A percentile compares a stretch with the other conserved stretches of the same genome.
These are phyloP conservation scores for Propsilocerus akamusi DNA, from an alignment of 1,140 invertebrate species.

Conservation along the genomic window DNA sequence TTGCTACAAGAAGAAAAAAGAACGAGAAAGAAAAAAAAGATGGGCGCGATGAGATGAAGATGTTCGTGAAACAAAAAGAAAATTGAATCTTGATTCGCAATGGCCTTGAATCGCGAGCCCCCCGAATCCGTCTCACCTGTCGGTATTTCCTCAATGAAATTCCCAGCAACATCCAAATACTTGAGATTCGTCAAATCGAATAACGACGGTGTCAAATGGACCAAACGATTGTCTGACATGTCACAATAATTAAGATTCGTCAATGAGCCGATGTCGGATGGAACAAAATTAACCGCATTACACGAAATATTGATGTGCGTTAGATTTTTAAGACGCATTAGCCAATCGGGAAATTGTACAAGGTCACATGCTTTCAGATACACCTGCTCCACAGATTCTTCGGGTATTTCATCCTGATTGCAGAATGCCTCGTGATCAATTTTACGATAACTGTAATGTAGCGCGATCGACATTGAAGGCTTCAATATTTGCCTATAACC, in stretches of 20 bases:
- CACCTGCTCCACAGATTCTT: background rate
- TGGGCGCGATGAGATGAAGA: too few relatives aligned
- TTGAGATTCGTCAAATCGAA: background rate
- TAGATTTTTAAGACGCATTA: background rate
- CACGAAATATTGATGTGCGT: background rate
- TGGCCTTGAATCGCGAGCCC: too few relatives aligned
- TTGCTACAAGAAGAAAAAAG: background rate
- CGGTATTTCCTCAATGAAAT: background rate
- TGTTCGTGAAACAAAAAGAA: background rate
- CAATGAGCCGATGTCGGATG: background rate
- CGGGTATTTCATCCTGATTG: background rate
- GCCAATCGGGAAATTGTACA: background rate
- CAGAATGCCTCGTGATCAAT: background rate
- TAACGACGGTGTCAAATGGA: background rate
- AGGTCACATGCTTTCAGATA: background rate
- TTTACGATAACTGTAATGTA: background rate
- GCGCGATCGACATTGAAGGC: background rate
- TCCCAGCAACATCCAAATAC: background rate
- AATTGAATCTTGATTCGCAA: background rate
- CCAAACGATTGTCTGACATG: background rate
- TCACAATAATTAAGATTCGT: background rate
- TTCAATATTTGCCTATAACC: too few relatives aligned
- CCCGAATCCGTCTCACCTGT: background rate
- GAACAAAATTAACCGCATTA: background rate
- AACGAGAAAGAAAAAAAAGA: too few relatives aligned